Evolutionary conservation across 2,797 vertebrate genomes (phyloP), one percentile per base, ranked within the genome.

Genomic region (Pterois miles): DNA sequence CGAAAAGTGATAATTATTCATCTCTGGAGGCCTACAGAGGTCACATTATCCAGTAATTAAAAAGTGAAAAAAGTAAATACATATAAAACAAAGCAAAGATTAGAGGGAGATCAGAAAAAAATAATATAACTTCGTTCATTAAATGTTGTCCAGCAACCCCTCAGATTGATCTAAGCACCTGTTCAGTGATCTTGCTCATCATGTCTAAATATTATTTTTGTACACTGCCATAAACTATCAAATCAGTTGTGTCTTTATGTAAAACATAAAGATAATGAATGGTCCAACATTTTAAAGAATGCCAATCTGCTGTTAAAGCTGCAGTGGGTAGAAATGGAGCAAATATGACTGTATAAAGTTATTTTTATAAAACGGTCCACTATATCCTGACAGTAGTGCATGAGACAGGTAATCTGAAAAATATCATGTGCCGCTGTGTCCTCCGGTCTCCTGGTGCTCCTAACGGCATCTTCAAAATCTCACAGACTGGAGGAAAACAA

Each of bases 261-360:
- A 6, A 7, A 59, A 59, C 6, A 59, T 34, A n/a, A 34, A 1
- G 31, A 59, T 59, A 34, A 59, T 59, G 57, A 22, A 34, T 59
- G 31, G 2, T 9, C 27, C 54, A 29, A 9, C 27, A 27, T 20
- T 16, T 29, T 31, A 16, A 12, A 6, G 20, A 22, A 59, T 34
- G 1, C 31, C 31, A 50, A 50, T 50, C 18, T 50, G 8, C n/a
- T 50, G 20, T 50, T 46, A 0, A 46, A 46, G 16, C 43, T 0
- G 18, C 43, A 46, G 43, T 20, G 1, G 43, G 43, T 46, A 46
- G 43, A 46, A 4, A 46, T 46, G 43, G 43, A 46, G 18, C 43
- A 46, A 46, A 0, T 0, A 0, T 46, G 43, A 46, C 20, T 46
- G 4, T 18, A 0, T 18, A 46, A 2, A 8, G 1, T 46, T 46